Evolutionary conservation across 92 coral and sea anemone species (phyloP), one percentile per base, ranked within the genome.

Genomic region (Epizoanthus stellaris): DNA sequence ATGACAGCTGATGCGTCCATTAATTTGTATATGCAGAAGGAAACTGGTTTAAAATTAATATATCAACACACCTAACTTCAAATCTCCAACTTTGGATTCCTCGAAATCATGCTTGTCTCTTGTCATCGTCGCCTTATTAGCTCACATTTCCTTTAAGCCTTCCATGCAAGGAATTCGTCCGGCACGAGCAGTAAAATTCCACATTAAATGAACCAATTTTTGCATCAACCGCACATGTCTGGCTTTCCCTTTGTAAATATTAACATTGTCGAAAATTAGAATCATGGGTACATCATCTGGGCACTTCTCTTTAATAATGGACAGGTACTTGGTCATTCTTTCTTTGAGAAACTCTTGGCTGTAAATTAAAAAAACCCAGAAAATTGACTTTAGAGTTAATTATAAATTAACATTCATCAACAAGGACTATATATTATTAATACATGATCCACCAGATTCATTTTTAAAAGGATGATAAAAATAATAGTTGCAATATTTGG

Each of bases 191-290:
- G 89, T 86, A 38, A 86, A 86, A 58, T 86, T 86, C 89, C 89
- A 77, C 89, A 86, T 86, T 11, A 86, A 10, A 21, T 76, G 88
- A 52, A 75, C 82, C 40, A 79, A 36, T 49, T 73, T 60, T 65
- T 56, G 75, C 67, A 64, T 86, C 8, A 86, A 64, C 61, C 89
- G 77, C 21, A 73, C 68, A 69, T 86, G 89, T 11, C 89, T 82
- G 56, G 89, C 82, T 68, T 74, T 76, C 42, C 89, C 89, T 77
- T 86, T 86, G 54, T 86, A 75, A 20, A 77, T 86, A 67, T 84
- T 84, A 1, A 84, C 73, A 21, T 84, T 84, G 56, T 86, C 89
- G 67, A 75, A 86, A 10, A 81, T 67, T 30, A 86, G 65, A 34
- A 76, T 67, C 57, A 86, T 47, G 21, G 89, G 89, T 30, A 67